phyloP scores from a whole-genome alignment of 2,888 invertebrate genomes.

The Drosophila macrospina region DNA sequence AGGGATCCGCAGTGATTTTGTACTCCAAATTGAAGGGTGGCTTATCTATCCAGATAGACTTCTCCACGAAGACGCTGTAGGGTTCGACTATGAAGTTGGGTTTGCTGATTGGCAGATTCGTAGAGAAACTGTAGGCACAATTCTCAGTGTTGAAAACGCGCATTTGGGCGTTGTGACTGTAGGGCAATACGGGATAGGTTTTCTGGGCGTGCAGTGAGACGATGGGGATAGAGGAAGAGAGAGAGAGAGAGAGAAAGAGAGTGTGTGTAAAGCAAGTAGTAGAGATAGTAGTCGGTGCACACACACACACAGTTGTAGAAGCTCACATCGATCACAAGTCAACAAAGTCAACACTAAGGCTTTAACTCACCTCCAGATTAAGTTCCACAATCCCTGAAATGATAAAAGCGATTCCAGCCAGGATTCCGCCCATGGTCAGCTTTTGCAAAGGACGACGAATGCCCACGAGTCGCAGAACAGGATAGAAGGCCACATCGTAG shows the following conservation, averaged over 20 bases:
- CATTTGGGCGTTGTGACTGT: constrained; percentile 88
- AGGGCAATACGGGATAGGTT: constrained; percentile 89
- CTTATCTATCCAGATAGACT: constrained; percentile 61
- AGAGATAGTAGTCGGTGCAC: constrained; percentile 28
- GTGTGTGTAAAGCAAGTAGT: constrained; percentile 22
- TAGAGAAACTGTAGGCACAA: constrained; percentile 84
- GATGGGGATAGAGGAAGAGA: constrained; percentile 5
- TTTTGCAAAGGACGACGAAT: constrained; percentile 92
- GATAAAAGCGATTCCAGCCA: constrained; percentile 94
- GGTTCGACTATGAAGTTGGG: constrained; percentile 59
- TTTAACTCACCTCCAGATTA: constrained; percentile 88
- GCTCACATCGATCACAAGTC: not conserved
- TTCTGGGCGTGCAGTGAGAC: constrained; percentile 85
- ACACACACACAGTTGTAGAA: not conserved
- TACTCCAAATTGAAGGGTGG: constrained; percentile 30
- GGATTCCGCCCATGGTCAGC: constrained; percentile 93
- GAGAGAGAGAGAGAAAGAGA: constrained; percentile 27
- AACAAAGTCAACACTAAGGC: not conserved
- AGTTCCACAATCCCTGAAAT: constrained; percentile 94
- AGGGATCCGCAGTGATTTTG: constrained; percentile 19
- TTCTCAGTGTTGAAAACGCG: constrained; percentile 89
- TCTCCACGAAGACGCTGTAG: constrained; percentile 62
- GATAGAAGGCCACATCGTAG: constrained; percentile 93
- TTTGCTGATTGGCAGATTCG: constrained; percentile 54
- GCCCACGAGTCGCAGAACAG: constrained; percentile 89